Evolutionary conservation across 2,888 invertebrate species (phyloP), one percentile per base, ranked within the genome.

Genomic region (Leptarthrus brevirostris): DNA sequence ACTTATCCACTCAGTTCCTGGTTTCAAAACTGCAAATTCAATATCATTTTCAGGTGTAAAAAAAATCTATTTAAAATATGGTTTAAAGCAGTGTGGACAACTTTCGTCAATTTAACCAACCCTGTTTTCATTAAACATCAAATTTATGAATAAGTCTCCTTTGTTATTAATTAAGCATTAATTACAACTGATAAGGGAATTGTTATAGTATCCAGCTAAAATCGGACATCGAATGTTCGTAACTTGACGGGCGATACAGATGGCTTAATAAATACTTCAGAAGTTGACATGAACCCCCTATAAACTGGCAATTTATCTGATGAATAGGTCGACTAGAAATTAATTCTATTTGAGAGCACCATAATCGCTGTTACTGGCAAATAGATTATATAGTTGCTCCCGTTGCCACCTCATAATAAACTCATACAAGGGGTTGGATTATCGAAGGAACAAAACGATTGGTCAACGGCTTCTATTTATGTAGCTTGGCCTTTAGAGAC

Each of bases 231-330:
- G 8, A 40, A 40, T 18, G 36, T 58, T 36, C 18, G 58, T 18
- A 36, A 8, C 58, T 16, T 20, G 58, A 30, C 36, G 20, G 5
- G 10, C 16, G 58, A 18, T 58, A 18, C 20, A 30, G 36, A 58
- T 18, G 58, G 36, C 36, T 58, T 58, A 36, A 58, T 58, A 58
- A 58, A 58, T 58, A 58, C 36, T 58, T 58, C 58, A 34, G 26
- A 36, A 58, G 58, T 58, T 58, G 58, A 18, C 36, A 20, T 36
- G 12, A 2, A 18, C 36, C 36, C n/a, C 36, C 36, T 58, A 20
- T 58, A 36, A 58, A 40, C 36, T 58, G 18, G 36, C 36, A 56
- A 30, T 56, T 56, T 30, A 58, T 58, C 58, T 34, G 58, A 58
- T 58, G 22, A 58, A 58, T 20, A 26, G 34, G 18, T 36, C 36